Conservation (phyloP, 2,797 vertebrate genomes). For the Platyrinchus mystaceus region DNA sequence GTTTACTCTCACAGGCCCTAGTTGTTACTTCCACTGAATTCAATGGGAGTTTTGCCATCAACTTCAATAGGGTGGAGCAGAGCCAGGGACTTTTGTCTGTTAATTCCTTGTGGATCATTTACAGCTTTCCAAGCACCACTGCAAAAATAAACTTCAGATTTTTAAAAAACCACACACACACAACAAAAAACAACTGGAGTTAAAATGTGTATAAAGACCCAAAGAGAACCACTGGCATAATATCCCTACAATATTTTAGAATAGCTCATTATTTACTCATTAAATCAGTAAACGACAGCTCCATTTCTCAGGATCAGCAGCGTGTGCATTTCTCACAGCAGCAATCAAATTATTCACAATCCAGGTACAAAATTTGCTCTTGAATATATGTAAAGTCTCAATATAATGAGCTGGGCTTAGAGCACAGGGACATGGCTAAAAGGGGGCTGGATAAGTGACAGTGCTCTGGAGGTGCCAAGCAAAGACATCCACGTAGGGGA, state of each 20-base stretch:
- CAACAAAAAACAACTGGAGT: conserved; percentile 26
- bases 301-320: conserved; percentile 1
- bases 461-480: neutral
- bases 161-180: conserved; percentile 36
- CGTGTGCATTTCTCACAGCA: neutral
- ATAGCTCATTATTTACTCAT: conserved; percentile 40
- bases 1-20: neutral
- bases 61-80: conserved; percentile 45
- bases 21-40: conserved; percentile 25
- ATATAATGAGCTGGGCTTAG: neutral
- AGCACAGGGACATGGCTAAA: neutral
- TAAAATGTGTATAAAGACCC: conserved; percentile 12
- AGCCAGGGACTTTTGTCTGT: conserved; percentile 52
- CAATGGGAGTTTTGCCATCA: conserved; percentile 13
- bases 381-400: neutral
- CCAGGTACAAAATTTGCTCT: neutral
- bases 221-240: neutral
- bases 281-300: neutral
- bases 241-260: neutral
- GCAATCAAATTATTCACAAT: neutral
- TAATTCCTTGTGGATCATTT: conserved; percentile 63
- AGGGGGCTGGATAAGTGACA: neutral
- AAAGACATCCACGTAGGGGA: neutral
- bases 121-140: conserved; percentile 54
- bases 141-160: conserved; percentile 67